Conservation (phyloP, 2,888 invertebrate species). For the Drosophila mimetica region DNA sequence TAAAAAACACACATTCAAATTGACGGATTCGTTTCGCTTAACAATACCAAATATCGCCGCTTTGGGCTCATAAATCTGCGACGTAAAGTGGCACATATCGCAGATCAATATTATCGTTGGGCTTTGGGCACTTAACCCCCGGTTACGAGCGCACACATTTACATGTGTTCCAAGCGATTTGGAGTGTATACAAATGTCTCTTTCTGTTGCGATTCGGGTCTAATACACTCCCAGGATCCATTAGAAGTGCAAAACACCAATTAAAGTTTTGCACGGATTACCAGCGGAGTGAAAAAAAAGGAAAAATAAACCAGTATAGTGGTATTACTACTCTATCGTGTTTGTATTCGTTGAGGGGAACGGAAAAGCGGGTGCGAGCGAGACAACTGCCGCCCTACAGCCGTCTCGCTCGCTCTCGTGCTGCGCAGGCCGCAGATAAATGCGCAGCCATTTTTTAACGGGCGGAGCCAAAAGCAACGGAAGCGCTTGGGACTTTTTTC, state of each 20-base stretch:
- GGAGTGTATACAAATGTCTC: constrained; percentile 44
- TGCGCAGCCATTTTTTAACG: constrained; percentile 76
- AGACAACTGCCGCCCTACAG: constrained; percentile 13
- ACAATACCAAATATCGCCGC: neutral
- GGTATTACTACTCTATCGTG: constrained; percentile 13
- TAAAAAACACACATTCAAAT: neutral
- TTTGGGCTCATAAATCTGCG: constrained; percentile 11
- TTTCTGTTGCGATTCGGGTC: constrained; percentile 44
- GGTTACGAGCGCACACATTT: constrained; percentile 32
- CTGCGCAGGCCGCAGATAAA: constrained; percentile 59
- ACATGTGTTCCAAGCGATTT: constrained; percentile 40
- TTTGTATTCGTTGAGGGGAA: constrained; percentile 59
- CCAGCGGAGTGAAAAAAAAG: constrained; percentile 45
- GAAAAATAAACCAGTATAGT: constrained; percentile 19
- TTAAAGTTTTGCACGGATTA: constrained; percentile 70
- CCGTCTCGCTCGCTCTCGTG: constrained; percentile 45
- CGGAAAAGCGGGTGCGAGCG: neutral
- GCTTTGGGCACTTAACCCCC: constrained; percentile 35
- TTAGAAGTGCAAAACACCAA: constrained; percentile 69
- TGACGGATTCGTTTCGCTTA: constrained; percentile 1
- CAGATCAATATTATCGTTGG: constrained; percentile 40
- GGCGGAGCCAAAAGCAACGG: constrained; percentile 65
- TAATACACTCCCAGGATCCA: constrained; percentile 53
- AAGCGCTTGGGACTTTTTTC: constrained; percentile 22
- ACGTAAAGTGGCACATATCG: constrained; percentile 31